Percentiles rank a stretch among this genome's conserved stretches.
Evolutionary conservation across 2,113 vertebrate species (phyloP).

Genomic region (Cepphus grylle): DNA sequence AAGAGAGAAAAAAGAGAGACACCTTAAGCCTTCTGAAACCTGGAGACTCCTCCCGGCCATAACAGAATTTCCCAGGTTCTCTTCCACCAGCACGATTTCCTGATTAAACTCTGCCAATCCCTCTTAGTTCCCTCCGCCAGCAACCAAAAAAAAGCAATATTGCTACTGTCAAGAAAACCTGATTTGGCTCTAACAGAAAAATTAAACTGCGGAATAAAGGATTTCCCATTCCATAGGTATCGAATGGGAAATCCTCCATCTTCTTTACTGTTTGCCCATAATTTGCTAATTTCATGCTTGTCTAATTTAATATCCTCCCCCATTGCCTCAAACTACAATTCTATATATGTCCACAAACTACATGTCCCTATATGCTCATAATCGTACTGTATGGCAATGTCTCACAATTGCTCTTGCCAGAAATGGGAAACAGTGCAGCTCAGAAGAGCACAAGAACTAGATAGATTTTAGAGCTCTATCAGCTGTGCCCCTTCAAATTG

Average conservation of each 20-base stretch:
- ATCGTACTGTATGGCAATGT: background rate
- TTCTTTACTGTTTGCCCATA: background rate
- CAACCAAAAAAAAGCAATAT: background rate
- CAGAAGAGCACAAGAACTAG: background rate
- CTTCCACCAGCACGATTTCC: background rate
- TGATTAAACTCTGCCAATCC: background rate
- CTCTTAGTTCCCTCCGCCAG: background rate
- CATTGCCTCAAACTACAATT: background rate
- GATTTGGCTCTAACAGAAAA: background rate
- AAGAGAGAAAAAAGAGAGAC: background rate
- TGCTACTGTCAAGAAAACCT: background rate
- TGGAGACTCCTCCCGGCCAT: background rate
- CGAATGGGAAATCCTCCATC: background rate
- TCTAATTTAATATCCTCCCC: conserved; percentile 19
- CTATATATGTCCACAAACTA: background rate
- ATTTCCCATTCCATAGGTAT: background rate
- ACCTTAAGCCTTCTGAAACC: background rate
- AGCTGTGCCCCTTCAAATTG: background rate
- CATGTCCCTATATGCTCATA: background rate
- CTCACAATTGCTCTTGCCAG: background rate
- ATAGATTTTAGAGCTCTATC: background rate
- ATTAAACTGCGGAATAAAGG: background rate
- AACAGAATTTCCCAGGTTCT: background rate
- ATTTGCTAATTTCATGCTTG: conserved; percentile 30
- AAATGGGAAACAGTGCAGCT: background rate